Evolutionary conservation across 2,888 invertebrate genomes (phyloP).

Genomic region (Yponomeuta cagnagella): DNA sequence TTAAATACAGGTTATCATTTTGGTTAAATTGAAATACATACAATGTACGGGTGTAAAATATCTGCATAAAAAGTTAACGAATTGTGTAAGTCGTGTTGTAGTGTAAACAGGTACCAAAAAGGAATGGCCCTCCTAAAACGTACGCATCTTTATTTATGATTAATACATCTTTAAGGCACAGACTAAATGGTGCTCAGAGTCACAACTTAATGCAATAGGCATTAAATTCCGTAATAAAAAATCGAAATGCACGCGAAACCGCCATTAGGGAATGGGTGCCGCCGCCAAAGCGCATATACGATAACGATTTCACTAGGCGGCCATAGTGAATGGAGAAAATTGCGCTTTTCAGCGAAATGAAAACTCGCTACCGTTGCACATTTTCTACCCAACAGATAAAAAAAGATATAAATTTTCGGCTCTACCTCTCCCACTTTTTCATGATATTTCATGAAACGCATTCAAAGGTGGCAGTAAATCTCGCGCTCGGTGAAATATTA

Average conservation of each 20-base stretch:
- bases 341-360: constrained; percentile 70
- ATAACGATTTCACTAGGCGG: constrained; percentile 68
- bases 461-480: constrained; percentile 42
- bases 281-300: constrained; percentile 49
- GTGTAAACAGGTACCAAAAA: too few species aligned
- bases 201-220: constrained; percentile 11
- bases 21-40: too few species aligned
- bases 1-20: background rate
- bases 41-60: background rate
- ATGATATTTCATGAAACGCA: constrained; percentile 39
- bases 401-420: constrained; percentile 47
- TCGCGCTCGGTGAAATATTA: constrained; percentile 20
- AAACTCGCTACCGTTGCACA: constrained; percentile 54
- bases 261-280: constrained; percentile 69
- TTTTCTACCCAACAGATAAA: constrained; percentile 40
- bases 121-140: too few species aligned
- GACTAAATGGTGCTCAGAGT: constrained; percentile 1
- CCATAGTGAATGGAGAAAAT: constrained; percentile 67
- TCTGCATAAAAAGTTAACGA: background rate
- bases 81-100: background rate
- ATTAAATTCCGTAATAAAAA: constrained; percentile 46
- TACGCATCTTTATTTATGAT: background rate
- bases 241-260: constrained; percentile 65
- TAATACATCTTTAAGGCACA: background rate
- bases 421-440: constrained; percentile 32